A percentile compares a stretch with the other conserved stretches of the same genome.
phyloP scores from a whole-genome alignment of 2,113 vertebrate species.

The Ammodramus savannarum region DNA sequence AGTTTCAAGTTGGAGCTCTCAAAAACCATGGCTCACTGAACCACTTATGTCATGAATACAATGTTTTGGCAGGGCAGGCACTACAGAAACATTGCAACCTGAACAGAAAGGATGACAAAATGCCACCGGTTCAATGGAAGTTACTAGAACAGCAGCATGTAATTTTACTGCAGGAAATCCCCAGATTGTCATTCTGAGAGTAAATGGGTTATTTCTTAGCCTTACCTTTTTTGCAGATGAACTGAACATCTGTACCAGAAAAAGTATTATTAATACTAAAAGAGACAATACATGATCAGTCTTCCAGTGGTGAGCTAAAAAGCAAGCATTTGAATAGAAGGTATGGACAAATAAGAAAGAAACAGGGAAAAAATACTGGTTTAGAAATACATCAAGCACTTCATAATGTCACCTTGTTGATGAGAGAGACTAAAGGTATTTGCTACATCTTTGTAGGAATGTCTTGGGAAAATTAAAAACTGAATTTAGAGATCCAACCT shows the following conservation, averaged over 20 bases:
- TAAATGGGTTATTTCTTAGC: background rate
- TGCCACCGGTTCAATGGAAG: background rate
- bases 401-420: background rate
- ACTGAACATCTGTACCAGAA: background rate
- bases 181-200: background rate
- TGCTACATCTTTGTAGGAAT: background rate
- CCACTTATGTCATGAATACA: background rate
- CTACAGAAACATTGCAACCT: background rate
- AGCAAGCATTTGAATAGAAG: background rate
- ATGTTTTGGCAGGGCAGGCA: background rate
- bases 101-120: background rate
- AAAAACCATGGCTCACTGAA: background rate
- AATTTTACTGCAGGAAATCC: conserved; percentile 17
- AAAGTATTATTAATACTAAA: background rate
- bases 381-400: background rate
- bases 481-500: background rate
- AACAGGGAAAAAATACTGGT: accelerated
- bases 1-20: background rate
- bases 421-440: background rate
- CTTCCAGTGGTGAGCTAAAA: background rate
- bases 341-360: background rate
- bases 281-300: background rate
- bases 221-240: background rate
- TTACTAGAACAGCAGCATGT: background rate
- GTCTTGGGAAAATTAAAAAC: background rate